phyloP scores from a whole-genome alignment of 2,888 invertebrate species.

The Polymixis lichenea region DNA sequence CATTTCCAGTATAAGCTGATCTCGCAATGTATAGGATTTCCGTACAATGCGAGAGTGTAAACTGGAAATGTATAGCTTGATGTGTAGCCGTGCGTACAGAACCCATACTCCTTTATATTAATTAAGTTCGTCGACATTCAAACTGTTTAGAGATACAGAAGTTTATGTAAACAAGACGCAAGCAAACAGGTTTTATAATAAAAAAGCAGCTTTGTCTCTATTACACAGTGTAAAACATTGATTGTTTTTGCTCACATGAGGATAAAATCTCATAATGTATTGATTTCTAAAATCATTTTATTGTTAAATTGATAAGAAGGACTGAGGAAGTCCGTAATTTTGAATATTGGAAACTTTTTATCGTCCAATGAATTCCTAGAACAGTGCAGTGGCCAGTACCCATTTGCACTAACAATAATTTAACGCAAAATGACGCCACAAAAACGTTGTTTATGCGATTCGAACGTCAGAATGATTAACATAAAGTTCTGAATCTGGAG shows the following conservation, averaged over 20 bases:
- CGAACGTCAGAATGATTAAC: background rate
- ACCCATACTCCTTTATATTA: background rate
- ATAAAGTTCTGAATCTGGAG: background rate
- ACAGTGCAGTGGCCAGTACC: background rate
- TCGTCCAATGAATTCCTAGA: background rate
- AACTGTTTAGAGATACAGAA: constrained; percentile 15
- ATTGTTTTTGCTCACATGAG: constrained; percentile 34
- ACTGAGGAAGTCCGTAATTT: too few species aligned
- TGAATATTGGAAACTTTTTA: too few species aligned
- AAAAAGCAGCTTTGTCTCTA: constrained; percentile 46
- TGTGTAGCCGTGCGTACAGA: too few species aligned
- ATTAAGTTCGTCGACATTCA: constrained; percentile 21
- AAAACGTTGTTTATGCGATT: background rate
- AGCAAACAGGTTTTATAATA: constrained; percentile 39
- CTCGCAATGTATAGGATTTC: too few species aligned
- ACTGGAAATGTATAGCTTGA: too few species aligned
- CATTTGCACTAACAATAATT: too few species aligned
- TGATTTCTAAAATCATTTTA: constrained; percentile 1
- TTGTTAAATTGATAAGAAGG: background rate
- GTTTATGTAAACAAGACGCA: constrained; percentile 51
- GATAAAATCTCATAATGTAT: constrained; percentile 16
- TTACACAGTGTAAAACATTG: constrained; percentile 19
- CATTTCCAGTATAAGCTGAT: too few species aligned
- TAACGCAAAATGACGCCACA: background rate
- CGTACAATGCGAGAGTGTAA: too few species aligned